A percentile compares a stretch with the other conserved stretches of the same genome.
Conservation (phyloP, 53 echinoderm and acorn worm genomes). For the Crossaster papposus region DNA sequence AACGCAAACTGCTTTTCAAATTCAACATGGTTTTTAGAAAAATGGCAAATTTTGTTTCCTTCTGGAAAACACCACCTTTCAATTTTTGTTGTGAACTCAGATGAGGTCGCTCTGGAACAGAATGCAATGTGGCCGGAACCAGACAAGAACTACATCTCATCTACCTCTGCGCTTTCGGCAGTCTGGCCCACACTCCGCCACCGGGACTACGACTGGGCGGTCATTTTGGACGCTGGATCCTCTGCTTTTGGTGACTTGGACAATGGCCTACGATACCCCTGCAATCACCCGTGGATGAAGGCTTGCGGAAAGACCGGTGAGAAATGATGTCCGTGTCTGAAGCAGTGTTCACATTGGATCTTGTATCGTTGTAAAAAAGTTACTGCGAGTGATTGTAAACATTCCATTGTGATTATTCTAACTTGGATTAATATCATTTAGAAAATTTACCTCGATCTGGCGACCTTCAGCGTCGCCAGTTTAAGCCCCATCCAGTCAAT, state of each 20-base stretch:
- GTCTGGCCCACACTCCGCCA: conserved; percentile 68
- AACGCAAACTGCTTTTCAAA: too few species aligned
- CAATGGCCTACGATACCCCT: conserved; percentile 20
- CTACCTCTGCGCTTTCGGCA: conserved; percentile 27
- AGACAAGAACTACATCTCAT: conserved; percentile 55
- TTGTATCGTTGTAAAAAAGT: too few species aligned
- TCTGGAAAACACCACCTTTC: background rate
- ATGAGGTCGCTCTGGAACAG: conserved; percentile 42
- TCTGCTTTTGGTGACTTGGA: conserved; percentile 20
- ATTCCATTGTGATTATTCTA: too few species aligned
- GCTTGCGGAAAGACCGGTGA: conserved; percentile 12
- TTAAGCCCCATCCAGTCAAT: too few species aligned
- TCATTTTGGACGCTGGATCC: conserved; percentile 36
- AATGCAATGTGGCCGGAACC: conserved; percentile 35
- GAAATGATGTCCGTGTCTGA: too few species aligned
- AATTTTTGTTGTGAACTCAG: background rate
- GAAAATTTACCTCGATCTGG: too few species aligned
- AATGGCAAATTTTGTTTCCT: too few species aligned
- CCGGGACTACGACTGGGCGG: conserved; percentile 50
- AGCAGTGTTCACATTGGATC: too few species aligned
- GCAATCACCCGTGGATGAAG: conserved; percentile 33
- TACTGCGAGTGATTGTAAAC: too few species aligned
- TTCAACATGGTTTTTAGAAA: too few species aligned
- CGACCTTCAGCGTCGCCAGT: too few species aligned
- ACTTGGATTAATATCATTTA: too few species aligned